These are phyloP conservation scores for Strigops habroptila DNA, from an alignment of 2,113 vertebrate species.

Conservation along the genomic window DNA sequence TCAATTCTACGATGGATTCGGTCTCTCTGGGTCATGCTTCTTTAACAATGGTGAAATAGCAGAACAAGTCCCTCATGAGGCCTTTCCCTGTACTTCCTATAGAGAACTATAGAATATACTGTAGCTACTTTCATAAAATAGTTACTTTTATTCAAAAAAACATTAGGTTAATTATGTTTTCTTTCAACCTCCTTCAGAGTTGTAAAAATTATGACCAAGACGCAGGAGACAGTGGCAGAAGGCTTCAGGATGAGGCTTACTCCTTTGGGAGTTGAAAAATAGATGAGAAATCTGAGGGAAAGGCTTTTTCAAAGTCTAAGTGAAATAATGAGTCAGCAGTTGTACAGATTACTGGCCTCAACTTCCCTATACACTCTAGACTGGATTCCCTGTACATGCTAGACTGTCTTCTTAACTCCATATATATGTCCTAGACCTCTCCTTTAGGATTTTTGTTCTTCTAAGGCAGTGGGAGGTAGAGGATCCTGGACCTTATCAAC, in stretches of 20 bases:
- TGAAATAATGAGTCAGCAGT: neutral
- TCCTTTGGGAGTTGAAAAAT: neutral
- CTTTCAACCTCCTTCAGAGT: neutral
- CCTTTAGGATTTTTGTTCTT: neutral
- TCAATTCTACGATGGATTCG: neutral
- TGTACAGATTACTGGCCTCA: neutral
- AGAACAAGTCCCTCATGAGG: neutral
- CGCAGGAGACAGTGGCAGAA: neutral
- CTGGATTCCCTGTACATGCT: neutral
- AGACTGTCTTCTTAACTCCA: neutral
- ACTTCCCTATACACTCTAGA: neutral
- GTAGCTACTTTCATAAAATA: neutral
- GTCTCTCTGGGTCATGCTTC: neutral
- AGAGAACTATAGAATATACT: neutral
- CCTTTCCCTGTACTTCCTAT: neutral
- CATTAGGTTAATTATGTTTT: neutral
- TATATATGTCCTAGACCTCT: neutral
- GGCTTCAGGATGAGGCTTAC: neutral
- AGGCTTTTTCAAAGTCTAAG: neutral
- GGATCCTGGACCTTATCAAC: neutral
- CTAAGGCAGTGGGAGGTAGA: neutral
- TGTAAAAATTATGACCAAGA: neutral
- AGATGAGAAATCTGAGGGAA: neutral
- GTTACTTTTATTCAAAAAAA: neutral
- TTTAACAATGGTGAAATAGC: neutral